Evolutionary conservation across 2,797 vertebrate species (phyloP).

Genomic region (Pseudochirops cupreus): DNA sequence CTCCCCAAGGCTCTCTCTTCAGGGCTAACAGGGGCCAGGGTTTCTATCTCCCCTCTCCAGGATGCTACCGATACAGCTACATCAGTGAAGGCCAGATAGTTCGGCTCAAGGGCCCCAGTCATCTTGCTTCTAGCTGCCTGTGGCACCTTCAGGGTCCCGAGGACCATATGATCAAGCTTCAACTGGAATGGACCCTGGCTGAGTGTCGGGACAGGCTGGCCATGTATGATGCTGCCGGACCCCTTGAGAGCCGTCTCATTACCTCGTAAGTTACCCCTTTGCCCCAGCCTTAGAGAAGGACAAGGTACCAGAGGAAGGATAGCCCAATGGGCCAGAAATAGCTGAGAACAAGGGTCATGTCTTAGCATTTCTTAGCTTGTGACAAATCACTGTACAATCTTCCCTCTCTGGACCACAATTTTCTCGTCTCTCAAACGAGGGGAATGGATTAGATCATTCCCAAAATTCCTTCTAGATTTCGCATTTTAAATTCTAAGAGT

Average conservation of each 20-base stretch:
- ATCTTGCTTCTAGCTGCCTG: constrained; percentile 89
- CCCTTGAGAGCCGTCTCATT: constrained; percentile 90
- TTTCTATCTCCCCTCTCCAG: constrained; percentile 81
- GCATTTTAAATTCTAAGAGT: not conserved
- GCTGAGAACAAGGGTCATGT: not conserved
- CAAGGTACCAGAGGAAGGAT: not conserved
- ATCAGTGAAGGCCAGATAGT: constrained; percentile 82
- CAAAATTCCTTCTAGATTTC: not conserved
- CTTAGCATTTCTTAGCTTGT: not conserved
- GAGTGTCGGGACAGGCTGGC: constrained; percentile 94
- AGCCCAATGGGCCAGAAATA: too few species aligned
- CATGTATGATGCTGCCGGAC: constrained; percentile 89
- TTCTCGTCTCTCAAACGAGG: constrained; percentile 4
- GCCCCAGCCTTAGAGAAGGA: not conserved
- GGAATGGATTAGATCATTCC: not conserved
- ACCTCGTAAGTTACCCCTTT: constrained; percentile 91
- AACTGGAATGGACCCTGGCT: constrained; percentile 90
- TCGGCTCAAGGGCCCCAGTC: constrained; percentile 89
- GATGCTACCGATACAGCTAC: constrained; percentile 91
- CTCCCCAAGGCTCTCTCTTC: rapidly evolving
- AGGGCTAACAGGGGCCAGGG: not conserved
- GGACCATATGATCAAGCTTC: constrained; percentile 90
- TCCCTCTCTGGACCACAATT: not conserved
- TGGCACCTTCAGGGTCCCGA: constrained; percentile 92
- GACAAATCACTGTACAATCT: not conserved